Evolutionary conservation across 2,797 vertebrate species (phyloP), one percentile per base, ranked within the genome.

Genomic region (Pelobates cultripes): DNA sequence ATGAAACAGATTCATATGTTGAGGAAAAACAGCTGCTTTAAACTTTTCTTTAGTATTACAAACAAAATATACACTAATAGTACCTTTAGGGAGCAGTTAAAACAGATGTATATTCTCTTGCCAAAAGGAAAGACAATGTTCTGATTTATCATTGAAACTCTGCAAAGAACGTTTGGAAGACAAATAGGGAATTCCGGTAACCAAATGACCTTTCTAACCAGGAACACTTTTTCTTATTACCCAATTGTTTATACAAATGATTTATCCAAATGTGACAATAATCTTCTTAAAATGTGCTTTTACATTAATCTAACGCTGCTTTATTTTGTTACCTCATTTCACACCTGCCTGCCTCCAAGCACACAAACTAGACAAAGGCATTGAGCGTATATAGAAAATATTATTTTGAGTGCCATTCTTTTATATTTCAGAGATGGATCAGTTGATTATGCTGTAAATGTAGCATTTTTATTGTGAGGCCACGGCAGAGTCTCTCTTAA

Each of bases 281-380:
- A 79, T 75, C 77, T 75, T 64, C 60, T 84, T 75, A 75, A 69
- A 79, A 74, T 74, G 63, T 69, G 12, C 51, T 83, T 79, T 64
- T 66, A 72, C 57, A 79, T 76, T 84, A 84, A 84, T 84, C 77
- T 84, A 75, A 67, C 73, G 47, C 73, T 80, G 61, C 10, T 84
- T 84, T 79, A 84, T 84, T 76, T 84, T 75, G 82, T 84, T 84
- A 72, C 82, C 77, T 76, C 72, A 80, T 84, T 84, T 84, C 82
- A 84, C 82, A 84, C 77, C 68, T 84, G 77, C 82, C 77, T 80
- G 73, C 77, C 68, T 71, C 68, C 68, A 71, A 84, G 73, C 82
- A 72, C 61, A 75, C 73, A 78, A 75, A 72, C 71, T 43, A 84
- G 4, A 76, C 53, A 7, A 51, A 44, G 71, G 73, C 73, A 70